Evolutionary conservation across 1,140 invertebrate species (phyloP).

Genomic region (Lepidurus couesii): DNA sequence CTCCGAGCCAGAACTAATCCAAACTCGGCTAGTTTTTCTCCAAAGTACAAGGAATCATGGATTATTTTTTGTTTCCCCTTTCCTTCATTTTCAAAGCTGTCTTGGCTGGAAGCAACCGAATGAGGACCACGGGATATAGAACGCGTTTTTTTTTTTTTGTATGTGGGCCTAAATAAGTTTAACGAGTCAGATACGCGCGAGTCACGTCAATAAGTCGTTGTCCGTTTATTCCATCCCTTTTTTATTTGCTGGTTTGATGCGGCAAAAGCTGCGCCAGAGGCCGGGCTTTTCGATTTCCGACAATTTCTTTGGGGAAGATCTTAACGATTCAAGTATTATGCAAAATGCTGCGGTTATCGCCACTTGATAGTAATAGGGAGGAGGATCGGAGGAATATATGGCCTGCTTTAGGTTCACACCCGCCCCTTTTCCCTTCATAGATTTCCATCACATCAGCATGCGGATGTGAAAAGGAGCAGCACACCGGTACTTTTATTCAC

Average conservation of each 20-base stretch:
- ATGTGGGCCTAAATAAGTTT: not conserved
- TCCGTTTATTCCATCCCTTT: slow-evolving; percentile 1
- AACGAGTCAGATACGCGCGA: not conserved
- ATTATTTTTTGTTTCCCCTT: not conserved
- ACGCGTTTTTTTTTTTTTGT: not conserved
- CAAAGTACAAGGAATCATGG: not conserved
- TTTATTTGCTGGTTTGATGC: not conserved
- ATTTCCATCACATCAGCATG: not conserved
- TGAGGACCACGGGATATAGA: not conserved
- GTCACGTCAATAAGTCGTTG: slow-evolving; percentile 20
- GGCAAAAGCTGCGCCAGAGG: not conserved
- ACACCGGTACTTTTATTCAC: not conserved
- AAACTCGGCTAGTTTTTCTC: not conserved
- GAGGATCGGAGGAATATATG: not conserved
- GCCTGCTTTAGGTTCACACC: not conserved
- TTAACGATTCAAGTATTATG: not conserved
- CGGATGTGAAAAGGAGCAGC: not conserved
- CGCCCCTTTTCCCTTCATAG: not conserved
- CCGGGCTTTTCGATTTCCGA: not conserved
- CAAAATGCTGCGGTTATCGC: not conserved
- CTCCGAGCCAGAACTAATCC: not conserved
- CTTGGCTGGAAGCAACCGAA: not conserved
- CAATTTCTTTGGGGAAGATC: not conserved
- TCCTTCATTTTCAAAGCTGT: not conserved
- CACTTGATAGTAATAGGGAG: slow-evolving; percentile 9